phyloP scores from a whole-genome alignment of 1,140 invertebrate genomes.

The Diachasmimorpha longicaudata region DNA sequence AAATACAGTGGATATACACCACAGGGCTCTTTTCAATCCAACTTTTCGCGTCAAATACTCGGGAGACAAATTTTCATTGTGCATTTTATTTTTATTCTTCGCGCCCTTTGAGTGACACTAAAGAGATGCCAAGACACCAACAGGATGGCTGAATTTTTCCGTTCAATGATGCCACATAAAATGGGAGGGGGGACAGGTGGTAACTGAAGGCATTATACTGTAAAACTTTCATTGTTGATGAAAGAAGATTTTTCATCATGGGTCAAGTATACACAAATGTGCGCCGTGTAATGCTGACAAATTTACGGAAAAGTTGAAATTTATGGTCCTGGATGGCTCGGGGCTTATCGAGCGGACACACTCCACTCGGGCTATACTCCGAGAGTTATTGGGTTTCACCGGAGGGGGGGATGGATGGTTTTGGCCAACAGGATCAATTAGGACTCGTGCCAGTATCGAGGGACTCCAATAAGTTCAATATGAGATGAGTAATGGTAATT shows the following conservation, averaged over 20 bases:
- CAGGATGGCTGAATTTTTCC: neutral
- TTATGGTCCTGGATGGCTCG: slow-evolving; percentile 17
- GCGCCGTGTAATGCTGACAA: neutral
- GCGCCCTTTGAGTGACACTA: slow-evolving; percentile 10
- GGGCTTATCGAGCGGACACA: slow-evolving; percentile 13
- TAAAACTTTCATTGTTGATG: neutral
- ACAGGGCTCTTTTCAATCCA: slow-evolving; percentile 16
- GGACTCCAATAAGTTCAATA: neutral
- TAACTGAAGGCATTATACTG: slow-evolving; percentile 10
- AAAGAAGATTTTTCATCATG: neutral
- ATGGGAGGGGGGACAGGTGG: slow-evolving; percentile 18
- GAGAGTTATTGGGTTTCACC: slow-evolving; percentile 12
- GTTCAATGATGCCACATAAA: neutral
- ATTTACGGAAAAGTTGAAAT: slow-evolving; percentile 34
- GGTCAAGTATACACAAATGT: slow-evolving; percentile 9
- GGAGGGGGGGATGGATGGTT: neutral
- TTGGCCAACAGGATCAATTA: slow-evolving; percentile 20
- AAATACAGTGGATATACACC: neutral
- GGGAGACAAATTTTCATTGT: slow-evolving; percentile 62
- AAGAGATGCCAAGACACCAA: neutral
- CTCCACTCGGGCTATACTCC: neutral
- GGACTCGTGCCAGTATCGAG: slow-evolving; percentile 22
- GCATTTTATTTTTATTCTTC: neutral
- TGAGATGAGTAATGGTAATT: neutral
- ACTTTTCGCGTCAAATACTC: slow-evolving; percentile 57